These are phyloP conservation scores for Pristionchus mayeri DNA, from an alignment of 2,888 invertebrate species.

Conservation along the genomic window DNA sequence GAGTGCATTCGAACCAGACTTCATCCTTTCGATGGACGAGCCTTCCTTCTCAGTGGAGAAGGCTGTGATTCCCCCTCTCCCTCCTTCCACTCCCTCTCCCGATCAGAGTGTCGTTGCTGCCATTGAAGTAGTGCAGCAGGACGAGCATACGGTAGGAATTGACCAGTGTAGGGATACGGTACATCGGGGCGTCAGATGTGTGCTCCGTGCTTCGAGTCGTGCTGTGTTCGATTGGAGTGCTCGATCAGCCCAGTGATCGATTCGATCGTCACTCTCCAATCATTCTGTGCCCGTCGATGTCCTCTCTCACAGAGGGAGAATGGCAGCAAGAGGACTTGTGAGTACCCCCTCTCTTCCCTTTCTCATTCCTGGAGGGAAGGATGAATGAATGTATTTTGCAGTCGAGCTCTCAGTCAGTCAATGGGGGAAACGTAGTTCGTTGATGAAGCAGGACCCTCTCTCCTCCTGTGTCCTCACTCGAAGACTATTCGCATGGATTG, in stretches of 20 bases:
- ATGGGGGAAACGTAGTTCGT: not conserved
- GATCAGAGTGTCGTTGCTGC: conserved; percentile 9
- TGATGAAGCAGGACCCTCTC: not conserved
- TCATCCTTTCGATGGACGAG: conserved; percentile 23
- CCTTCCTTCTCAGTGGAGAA: not conserved
- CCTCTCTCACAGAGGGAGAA: not conserved
- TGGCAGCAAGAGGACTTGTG: conserved; percentile 8
- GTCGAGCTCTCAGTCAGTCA: not conserved
- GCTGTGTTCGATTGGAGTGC: conserved; percentile 33
- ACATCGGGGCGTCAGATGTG: conserved; percentile 7
- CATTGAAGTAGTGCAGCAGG: conserved; percentile 1
- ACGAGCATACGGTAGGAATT: conserved; percentile 7
- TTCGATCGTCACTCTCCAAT: conserved; percentile 14
- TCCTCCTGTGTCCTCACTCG: conserved; percentile 20
- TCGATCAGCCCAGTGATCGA: conserved; percentile 4
- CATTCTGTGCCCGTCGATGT: conserved; percentile 15
- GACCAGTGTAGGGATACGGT: not conserved
- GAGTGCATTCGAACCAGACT: conserved; percentile 12
- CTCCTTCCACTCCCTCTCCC: not conserved
- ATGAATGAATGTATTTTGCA: not conserved
- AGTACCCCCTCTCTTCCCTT: not conserved
- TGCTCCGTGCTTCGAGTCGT: conserved; percentile 18
- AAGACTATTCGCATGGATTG: conserved; percentile 16
- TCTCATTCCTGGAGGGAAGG: too few species aligned
- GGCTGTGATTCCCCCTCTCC: not conserved